Base-by-base conservation (phyloP, 2,113 vertebrate species). In the Misgurnus anguillicaudatus region DNA sequence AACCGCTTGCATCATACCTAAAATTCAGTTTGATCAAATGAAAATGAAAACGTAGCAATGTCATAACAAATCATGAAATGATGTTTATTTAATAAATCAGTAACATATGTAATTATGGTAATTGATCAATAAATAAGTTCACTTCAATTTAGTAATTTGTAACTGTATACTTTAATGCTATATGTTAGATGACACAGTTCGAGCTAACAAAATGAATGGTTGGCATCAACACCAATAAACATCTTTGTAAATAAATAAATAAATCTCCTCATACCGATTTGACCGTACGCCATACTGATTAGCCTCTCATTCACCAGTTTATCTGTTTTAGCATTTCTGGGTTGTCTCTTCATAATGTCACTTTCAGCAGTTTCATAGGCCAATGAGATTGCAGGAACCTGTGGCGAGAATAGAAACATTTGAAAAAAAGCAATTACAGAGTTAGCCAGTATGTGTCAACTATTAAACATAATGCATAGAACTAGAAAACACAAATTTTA, bases 331-430 rank as follows among this genome's bases (percentile, higher is more conserved):
- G 96, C 89, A 87, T 98, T 97, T 65, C 96, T 80, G 0, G 96
- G 96, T 86, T 98, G 96, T n/a, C 96, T 90, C 86, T 98, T 98
- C 96, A 98, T 98, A 89, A 98, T 98, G 91, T 98, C 96, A 0
- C 95, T 98, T 86, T 98, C 96, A 0, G 96, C 95, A 16, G 88
- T 94, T 88, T 98, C 96, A 0, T 98, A 98, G 17, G 96, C 96
- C 90, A 98, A 82, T 1, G 96, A 98, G 90, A 98, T 98, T 19
- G 96, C 96, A 0, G 96, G 96, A 17, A 98, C 94, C 96, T 98
- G 82, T 9, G 57, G 41, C 8, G 38, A 68, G 3, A 21, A n/a
- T 9, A 57, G 16, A 39, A 66, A 64, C n/a, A 79, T n/a, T n/a
- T n/a, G 7, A 19, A 57, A 57, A 57, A 57, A 16, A 57, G 17